These are phyloP conservation scores for Perca fluviatilis DNA, from an alignment of 2,113 vertebrate genomes.

Conservation along the genomic window DNA sequence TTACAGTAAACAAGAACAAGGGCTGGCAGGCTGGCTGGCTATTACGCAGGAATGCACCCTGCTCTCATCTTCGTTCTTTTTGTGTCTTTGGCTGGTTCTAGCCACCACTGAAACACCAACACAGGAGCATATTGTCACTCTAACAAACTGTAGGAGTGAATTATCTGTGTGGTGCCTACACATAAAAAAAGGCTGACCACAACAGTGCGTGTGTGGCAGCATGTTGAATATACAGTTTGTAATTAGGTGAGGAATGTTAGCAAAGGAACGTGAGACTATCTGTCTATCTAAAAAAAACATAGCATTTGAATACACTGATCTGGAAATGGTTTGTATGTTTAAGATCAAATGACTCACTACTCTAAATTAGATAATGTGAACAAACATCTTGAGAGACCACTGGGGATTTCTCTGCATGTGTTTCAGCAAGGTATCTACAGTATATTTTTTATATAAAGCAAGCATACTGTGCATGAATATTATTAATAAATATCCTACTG, in stretches of 20 bases:
- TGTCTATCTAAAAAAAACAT: not conserved
- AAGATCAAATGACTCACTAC: not conserved
- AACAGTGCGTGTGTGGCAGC: slow-evolving; percentile 15
- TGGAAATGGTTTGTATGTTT: not conserved
- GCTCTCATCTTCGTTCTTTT: slow-evolving; percentile 51
- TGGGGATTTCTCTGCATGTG: not conserved
- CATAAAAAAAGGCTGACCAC: slow-evolving; percentile 19
- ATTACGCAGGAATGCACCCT: slow-evolving; percentile 77
- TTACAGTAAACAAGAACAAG: slow-evolving; percentile 79
- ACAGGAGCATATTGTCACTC: slow-evolving; percentile 25
- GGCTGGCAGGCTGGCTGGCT: slow-evolving; percentile 54
- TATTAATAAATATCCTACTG: slow-evolving; percentile 1
- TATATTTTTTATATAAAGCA: not conserved
- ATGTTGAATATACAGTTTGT: slow-evolving; percentile 2
- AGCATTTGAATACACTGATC: not conserved
- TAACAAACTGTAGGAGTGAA: slow-evolving; percentile 28
- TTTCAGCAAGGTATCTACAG: not conserved
- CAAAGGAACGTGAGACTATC: not conserved
- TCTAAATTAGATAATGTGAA: slow-evolving; percentile 7
- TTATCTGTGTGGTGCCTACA: slow-evolving; percentile 30
- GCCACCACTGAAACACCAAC: slow-evolving; percentile 26
- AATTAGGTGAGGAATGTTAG: slow-evolving; percentile 11
- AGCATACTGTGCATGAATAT: too few relatives aligned
- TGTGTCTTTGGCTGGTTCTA: slow-evolving; percentile 14
- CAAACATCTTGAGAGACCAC: not conserved